These are phyloP conservation scores for Crotophaga sulcirostris DNA, from an alignment of 2,113 vertebrate genomes.

Conservation along the genomic window DNA sequence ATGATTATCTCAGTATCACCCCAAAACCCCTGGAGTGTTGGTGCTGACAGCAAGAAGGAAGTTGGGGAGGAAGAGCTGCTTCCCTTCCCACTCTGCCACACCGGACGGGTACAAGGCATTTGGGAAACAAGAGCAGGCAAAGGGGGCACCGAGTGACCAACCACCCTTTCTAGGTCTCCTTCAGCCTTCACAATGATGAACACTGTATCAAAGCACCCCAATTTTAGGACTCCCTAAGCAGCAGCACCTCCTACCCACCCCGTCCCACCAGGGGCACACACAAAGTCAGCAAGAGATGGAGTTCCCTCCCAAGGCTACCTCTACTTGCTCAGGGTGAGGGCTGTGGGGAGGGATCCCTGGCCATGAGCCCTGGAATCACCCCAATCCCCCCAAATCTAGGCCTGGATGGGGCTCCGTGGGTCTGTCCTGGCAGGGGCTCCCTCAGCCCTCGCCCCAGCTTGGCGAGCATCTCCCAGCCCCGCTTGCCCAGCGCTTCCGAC, in stretches of 20 bases:
- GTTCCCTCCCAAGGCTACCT: too few species aligned
- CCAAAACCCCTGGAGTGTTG: background rate
- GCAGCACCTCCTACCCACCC: background rate
- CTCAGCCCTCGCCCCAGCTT: background rate
- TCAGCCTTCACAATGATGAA: too few species aligned
- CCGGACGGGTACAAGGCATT: background rate
- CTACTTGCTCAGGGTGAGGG: too few species aligned
- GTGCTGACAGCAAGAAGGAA: background rate
- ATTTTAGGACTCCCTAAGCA: fast-evolving
- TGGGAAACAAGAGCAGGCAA: too few species aligned
- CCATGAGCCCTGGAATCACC: too few species aligned
- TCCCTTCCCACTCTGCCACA: background rate
- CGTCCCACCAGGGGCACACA: background rate
- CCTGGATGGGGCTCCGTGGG: too few species aligned
- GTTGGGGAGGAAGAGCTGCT: background rate
- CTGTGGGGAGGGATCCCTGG: too few species aligned
- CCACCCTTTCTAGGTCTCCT: background rate
- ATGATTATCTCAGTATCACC: background rate
- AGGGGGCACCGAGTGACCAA: fast-evolving
- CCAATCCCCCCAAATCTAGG: too few species aligned
- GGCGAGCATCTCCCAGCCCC: background rate
- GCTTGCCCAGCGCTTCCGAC: background rate
- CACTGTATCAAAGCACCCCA: fast-evolving
- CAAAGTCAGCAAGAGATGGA: background rate
- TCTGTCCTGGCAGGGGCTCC: too few species aligned